A percentile compares a stretch with the other conserved stretches of the same genome.
These are phyloP conservation scores for Drosophila hamatofila DNA, from an alignment of 2,888 invertebrate species.

Conservation along the genomic window DNA sequence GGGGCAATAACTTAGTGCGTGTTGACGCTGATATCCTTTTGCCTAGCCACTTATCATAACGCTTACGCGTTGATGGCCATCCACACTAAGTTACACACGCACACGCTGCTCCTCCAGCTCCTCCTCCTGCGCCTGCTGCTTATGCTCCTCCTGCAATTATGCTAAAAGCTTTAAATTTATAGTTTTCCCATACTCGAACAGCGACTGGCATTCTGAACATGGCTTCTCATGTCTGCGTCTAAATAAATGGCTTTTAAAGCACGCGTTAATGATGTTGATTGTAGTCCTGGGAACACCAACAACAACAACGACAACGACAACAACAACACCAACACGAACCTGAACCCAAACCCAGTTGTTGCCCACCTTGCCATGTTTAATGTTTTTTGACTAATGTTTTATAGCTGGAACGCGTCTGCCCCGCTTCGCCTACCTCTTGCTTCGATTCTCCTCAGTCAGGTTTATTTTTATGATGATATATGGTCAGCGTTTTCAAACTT, in stretches of 20 bases:
- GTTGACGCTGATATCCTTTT: slow-evolving; percentile 72
- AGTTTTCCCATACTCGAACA: slow-evolving; percentile 61
- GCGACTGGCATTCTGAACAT: slow-evolving; percentile 54
- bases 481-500: slow-evolving; percentile 45
- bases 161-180: slow-evolving; percentile 77
- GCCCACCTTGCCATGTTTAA: slow-evolving; percentile 63
- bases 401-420: slow-evolving; percentile 39
- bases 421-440: slow-evolving; percentile 1
- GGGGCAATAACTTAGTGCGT: slow-evolving; percentile 61
- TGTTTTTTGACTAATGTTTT: slow-evolving; percentile 63
- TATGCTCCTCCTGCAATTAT: slow-evolving; percentile 75
- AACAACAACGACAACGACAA: background rate
- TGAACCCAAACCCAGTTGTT: background rate
- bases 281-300: slow-evolving; percentile 57
- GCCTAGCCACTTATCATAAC: slow-evolving; percentile 74
- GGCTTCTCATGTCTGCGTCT: slow-evolving; percentile 64
- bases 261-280: slow-evolving; percentile 79
- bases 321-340: background rate
- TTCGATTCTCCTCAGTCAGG: slow-evolving; percentile 29
- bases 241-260: slow-evolving; percentile 79
- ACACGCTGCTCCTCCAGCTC: slow-evolving; percentile 52
- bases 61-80: slow-evolving; percentile 57
- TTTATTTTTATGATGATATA: slow-evolving; percentile 74
- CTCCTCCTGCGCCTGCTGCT: slow-evolving; percentile 43
- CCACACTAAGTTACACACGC: slow-evolving; percentile 50